Evolutionary conservation across 2,888 invertebrate genomes (phyloP), one percentile per base, ranked within the genome.

Genomic region (Drosophila putrida): DNA sequence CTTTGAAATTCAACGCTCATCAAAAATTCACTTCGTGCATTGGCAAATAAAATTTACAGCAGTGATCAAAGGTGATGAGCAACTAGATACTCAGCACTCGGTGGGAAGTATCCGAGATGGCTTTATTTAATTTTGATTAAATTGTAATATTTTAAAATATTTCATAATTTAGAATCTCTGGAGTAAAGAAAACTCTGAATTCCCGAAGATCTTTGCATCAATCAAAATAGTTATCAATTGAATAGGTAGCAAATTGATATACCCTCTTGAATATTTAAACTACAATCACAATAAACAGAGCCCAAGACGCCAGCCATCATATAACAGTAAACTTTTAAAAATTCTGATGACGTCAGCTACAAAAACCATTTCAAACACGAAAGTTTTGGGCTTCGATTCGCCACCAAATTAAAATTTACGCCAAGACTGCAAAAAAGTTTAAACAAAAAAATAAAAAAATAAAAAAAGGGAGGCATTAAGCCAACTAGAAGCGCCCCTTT

Each of bases 281-380:
- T 20, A 46, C 28, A 46, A 38, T 46, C 36, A 46, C 36, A 20
- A 55, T 49, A 66, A 70, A 65, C 57, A 31, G 41, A 49, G 67
- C 4, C 50, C 65, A 41, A 68, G 69, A 63, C 58, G 54, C 55
- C 65, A 77, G 39, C 70, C 67, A 76, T 67, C 85, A 55, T 60
- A 78, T 80, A 82, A 86, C 83, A 75, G 83, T 83, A 81, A 83
- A 72, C 55, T 51, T 67, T 58, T 54, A 63, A 64, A 76, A 74
- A 77, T 69, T 86, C 71, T 81, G 87, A 86, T 83, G 87, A 83
- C 87, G 87, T 84, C 83, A 83, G 71, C 78, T 62, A 43, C 61
- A 54, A 74, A 65, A 77, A 61, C 36, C 46, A 72, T 76, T 76
- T 76, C 55, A 67, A 76, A 51, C 65, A 53, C 67, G 47, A 81